Conservation (phyloP, 2,113 vertebrate species). For the Callorhinus ursinus region DNA sequence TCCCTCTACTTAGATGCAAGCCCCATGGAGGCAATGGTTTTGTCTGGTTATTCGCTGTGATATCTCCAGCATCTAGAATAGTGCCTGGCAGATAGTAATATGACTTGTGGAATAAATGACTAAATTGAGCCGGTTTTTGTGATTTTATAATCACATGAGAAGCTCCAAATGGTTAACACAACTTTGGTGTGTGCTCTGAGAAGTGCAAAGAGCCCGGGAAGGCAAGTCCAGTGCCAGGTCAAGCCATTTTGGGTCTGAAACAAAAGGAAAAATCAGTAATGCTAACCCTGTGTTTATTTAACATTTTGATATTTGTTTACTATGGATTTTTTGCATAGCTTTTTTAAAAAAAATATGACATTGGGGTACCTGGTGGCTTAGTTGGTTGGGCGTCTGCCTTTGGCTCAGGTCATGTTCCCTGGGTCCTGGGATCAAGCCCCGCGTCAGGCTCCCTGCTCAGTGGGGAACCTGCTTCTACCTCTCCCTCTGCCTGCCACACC, state of each 20-base stretch:
- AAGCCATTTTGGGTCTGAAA: background rate
- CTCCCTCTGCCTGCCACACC: no score
- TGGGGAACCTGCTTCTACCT: no score
- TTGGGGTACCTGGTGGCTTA: no score
- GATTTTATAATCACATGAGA: background rate
- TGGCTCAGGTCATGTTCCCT: no score
- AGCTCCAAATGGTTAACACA: background rate
- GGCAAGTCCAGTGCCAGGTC: background rate
- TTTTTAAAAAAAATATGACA: background rate
- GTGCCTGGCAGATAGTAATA: background rate
- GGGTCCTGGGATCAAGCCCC: no score
- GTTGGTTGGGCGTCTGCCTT: no score
- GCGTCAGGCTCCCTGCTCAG: no score
- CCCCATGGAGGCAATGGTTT: background rate
- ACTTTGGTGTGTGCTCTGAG: background rate
- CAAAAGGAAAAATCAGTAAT: background rate
- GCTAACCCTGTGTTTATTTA: background rate
- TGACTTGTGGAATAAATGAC: background rate
- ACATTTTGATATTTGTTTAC: background rate
- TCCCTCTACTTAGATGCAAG: background rate
- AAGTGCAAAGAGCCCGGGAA: background rate
- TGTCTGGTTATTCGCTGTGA: background rate
- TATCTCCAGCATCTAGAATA: background rate
- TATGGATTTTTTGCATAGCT: background rate
- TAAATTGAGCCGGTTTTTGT: background rate